Base-by-base conservation (phyloP, 2,797 vertebrate species). In the Tamandua tetradactyla region DNA sequence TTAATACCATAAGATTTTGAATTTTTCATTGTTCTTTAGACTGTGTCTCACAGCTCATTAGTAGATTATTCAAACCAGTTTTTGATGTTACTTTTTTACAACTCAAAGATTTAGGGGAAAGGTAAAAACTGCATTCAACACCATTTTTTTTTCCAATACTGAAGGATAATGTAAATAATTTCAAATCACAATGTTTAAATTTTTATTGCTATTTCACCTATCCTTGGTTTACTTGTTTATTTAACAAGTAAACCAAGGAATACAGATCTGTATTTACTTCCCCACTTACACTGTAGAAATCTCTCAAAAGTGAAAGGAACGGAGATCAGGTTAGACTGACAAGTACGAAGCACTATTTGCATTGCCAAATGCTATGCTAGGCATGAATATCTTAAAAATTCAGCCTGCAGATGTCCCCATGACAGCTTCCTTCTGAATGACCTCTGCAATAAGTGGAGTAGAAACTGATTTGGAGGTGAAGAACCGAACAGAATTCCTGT, bases 101-200 rank as follows among this genome's bases (percentile, higher is more conserved):
- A 25, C 57, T 1, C 1, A 49, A 57, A 17, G 69, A 27, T 59
- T 88, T 69, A 25, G 23, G 35, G 20, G 20, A n/a, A 89, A 87
- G 71, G 30, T 47, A 87, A 37, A 91, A 75, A 83, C 2, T 79
- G 0, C 40, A 61, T 42, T 80, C 64, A 83, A 91, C 40, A 18
- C 71, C 22, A 6, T 18, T 49, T 44, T 59, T 78, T 68, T 78
- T 44, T 47, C 27, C 22, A 32, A 5, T 15, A 37, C 15, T 37
- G 18, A 80, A 89, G 44, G 30, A 72, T 23, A 59, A 64, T 75
- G 30, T 83, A 44, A 72, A 84, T 75, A 87, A 84, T 92, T 89
- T 84, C 37, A 89, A 42, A 61, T 35, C 30, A 7, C 13, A 55
- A 15, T 89, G 17, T 81, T 89, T 12, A 55, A 91, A 42, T 7